Evolutionary conservation across 2,113 vertebrate genomes (phyloP).

Genomic region (Larimichthys polyactis): DNA sequence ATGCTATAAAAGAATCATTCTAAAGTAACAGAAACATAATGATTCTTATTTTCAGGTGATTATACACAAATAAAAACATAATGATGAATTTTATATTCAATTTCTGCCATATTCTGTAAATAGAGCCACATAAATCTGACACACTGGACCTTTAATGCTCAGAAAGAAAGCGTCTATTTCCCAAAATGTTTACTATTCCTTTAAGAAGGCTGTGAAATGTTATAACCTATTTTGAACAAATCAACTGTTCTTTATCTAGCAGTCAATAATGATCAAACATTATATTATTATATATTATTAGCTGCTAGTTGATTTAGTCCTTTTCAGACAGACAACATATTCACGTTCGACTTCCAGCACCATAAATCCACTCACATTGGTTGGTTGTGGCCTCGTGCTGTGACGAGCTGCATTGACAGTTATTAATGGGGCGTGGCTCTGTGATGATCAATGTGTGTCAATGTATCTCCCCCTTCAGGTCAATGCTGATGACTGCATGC

Average conservation of each 20-base stretch:
- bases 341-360: not conserved
- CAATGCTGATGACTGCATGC: conserved; percentile 99
- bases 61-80: too few relatives aligned
- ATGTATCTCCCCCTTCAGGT: conserved; percentile 81
- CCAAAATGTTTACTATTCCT: not conserved
- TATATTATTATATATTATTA: too few relatives aligned
- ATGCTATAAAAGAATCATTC: too few relatives aligned
- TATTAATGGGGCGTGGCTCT: not conserved
- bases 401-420: not conserved
- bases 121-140: too few relatives aligned
- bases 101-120: too few relatives aligned
- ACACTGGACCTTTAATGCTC: too few relatives aligned
- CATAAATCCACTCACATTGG: too few relatives aligned
- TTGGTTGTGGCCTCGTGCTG: too few relatives aligned
- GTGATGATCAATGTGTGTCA: not conserved
- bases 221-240: not conserved
- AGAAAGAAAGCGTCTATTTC: not conserved
- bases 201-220: not conserved
- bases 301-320: not conserved
- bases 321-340: too few relatives aligned
- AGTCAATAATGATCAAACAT: not conserved
- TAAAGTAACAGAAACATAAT: too few relatives aligned
- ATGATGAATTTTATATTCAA: too few relatives aligned
- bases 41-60: too few relatives aligned
- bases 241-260: not conserved